Conservation (phyloP, 2,888 invertebrate genomes). For the Synergus itoensis region DNA sequence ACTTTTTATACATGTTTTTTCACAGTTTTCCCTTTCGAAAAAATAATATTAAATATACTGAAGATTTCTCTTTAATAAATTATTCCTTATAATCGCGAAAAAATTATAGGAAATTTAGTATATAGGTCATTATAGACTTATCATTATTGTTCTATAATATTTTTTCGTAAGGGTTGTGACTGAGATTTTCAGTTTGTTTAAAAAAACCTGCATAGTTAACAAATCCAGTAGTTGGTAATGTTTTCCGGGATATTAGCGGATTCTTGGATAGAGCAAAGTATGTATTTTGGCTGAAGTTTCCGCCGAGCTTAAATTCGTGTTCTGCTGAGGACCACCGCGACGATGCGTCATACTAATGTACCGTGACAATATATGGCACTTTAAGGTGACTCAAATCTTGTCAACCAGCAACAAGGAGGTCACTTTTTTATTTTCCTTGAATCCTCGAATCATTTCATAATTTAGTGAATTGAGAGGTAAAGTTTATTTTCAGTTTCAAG, state of each 20-base stretch:
- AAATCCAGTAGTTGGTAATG: constrained; percentile 28
- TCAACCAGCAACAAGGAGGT: constrained; percentile 33
- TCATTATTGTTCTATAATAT: not conserved
- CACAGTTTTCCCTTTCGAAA: too few species aligned
- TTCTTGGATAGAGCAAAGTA: constrained; percentile 56
- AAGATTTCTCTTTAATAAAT: too few species aligned
- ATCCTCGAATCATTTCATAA: constrained; percentile 18
- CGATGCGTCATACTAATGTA: constrained; percentile 74
- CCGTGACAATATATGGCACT: constrained; percentile 73
- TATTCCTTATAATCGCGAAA: too few species aligned
- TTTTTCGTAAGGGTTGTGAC: not conserved
- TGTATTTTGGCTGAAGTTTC: constrained; percentile 63
- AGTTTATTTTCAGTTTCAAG: not conserved
- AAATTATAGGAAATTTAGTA: too few species aligned
- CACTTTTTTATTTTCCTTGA: constrained; percentile 29
- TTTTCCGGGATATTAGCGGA: constrained; percentile 44
- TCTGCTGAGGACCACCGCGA: constrained; percentile 57
- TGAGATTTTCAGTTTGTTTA: not conserved
- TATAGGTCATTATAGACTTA: too few species aligned
- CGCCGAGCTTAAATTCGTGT: constrained; percentile 63
- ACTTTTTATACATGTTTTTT: too few species aligned
- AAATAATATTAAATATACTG: too few species aligned
- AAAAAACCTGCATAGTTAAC: constrained; percentile 8
- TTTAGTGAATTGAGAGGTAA: not conserved
- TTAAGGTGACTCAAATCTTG: constrained; percentile 50